These are phyloP conservation scores for Oncorhynchus mykiss DNA, from an alignment of 2,113 vertebrate genomes.

Conservation along the genomic window DNA sequence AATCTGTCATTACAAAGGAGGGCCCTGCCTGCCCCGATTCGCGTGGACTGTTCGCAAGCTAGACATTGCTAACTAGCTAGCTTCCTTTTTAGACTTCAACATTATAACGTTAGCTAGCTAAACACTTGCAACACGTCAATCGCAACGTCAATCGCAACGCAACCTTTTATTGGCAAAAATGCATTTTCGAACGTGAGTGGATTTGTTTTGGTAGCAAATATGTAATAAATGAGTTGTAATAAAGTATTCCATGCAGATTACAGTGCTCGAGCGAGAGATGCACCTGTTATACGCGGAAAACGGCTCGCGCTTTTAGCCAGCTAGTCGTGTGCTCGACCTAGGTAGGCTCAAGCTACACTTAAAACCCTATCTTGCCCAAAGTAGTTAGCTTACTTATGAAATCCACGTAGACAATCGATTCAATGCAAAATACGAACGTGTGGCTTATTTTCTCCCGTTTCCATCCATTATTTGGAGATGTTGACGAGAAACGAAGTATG, in stretches of 20 bases:
- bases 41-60: not conserved
- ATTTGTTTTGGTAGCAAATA: too few species aligned
- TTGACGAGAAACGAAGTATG: slow-evolving; percentile 25
- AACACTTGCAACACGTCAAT: not conserved
- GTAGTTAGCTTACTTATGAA: too few species aligned
- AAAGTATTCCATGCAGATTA: not conserved
- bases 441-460: not conserved
- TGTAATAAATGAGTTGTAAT: too few species aligned
- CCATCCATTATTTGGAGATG: slow-evolving; percentile 13
- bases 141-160: not conserved
- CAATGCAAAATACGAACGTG: not conserved
- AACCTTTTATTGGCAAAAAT: too few species aligned
- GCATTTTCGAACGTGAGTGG: too few species aligned
- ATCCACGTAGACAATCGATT: not conserved
- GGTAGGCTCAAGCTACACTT: not conserved
- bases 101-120: not conserved
- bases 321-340: not conserved
- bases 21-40: too few species aligned
- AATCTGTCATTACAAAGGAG: too few species aligned
- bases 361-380: not conserved
- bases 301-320: not conserved
- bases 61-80: not conserved
- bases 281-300: not conserved
- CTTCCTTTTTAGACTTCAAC: too few species aligned
- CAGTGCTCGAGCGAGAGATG: not conserved